Percentiles rank a stretch among this genome's conserved stretches.
Evolutionary conservation across 2,113 vertebrate genomes (phyloP).

Genomic region (Aspidoscelis tigris): DNA sequence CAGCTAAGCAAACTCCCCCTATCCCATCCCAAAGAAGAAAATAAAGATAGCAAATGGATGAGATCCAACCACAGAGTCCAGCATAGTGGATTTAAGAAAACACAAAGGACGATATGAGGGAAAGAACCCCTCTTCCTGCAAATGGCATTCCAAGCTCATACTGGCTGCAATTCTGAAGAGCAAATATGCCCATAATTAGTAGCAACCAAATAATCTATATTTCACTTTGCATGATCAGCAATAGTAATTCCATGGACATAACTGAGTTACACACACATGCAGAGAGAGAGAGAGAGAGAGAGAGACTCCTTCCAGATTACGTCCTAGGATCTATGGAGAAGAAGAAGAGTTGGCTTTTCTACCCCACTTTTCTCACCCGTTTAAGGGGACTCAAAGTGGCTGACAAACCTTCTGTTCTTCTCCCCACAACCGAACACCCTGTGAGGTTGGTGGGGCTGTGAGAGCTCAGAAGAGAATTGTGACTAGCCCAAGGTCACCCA

Average conservation of each 20-base stretch:
- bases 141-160: background rate
- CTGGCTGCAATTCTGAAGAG: background rate
- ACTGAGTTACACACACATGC: background rate
- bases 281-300: too few relatives aligned
- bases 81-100: background rate
- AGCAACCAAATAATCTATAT: background rate
- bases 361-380: too few relatives aligned
- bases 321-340: too few relatives aligned
- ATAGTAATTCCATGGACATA: background rate
- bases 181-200: background rate
- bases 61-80: background rate
- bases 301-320: too few relatives aligned
- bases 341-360: too few relatives aligned
- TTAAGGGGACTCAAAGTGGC: too few relatives aligned
- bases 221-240: background rate
- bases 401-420: too few relatives aligned
- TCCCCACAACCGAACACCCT: too few relatives aligned
- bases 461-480: too few relatives aligned
- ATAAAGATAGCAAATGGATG: background rate
- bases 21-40: background rate
- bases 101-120: background rate
- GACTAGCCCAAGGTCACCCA: too few relatives aligned
- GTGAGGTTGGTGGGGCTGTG: too few relatives aligned
- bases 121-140: background rate
- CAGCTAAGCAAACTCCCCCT: too few relatives aligned